phyloP scores from a whole-genome alignment of 2,888 invertebrate species.

The Tachina grossa region DNA sequence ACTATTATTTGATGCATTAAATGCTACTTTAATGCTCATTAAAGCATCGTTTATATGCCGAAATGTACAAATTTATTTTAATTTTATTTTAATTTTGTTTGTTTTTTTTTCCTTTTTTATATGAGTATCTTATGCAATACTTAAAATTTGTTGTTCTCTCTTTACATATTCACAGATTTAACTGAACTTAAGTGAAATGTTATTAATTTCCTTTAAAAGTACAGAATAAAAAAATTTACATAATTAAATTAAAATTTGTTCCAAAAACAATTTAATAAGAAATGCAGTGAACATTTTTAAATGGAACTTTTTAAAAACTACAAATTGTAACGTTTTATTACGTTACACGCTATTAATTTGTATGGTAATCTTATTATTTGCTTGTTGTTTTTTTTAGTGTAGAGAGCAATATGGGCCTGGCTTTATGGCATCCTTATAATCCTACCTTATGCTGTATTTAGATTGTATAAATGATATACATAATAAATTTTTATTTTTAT shows the following conservation, averaged over 20 bases:
- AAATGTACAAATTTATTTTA: constrained; percentile 62
- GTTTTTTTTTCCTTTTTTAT: background rate
- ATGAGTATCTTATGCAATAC: background rate
- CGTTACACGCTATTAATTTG: too few species aligned
- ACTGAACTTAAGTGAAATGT: constrained; percentile 20
- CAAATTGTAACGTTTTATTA: too few species aligned
- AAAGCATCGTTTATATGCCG: constrained; percentile 64
- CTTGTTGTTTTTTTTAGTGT: too few species aligned
- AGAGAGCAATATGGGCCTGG: too few species aligned
- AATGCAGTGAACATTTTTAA: too few species aligned
- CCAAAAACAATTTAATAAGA: too few species aligned
- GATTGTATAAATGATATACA: too few species aligned
- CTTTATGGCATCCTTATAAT: too few species aligned
- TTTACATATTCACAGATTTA: background rate
- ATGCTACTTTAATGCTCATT: constrained; percentile 62
- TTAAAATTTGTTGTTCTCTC: background rate
- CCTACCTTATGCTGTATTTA: too few species aligned
- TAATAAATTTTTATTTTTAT: too few species aligned
- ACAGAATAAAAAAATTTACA: constrained; percentile 18
- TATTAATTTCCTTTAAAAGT: background rate
- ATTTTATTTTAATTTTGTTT: constrained; percentile 60
- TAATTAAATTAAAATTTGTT: constrained; percentile 59
- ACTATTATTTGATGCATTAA: constrained; percentile 62
- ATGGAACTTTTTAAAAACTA: too few species aligned
- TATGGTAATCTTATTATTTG: too few species aligned